Base-by-base conservation (phyloP, 2,113 vertebrate species). In the Aphelocoma coerulescens region DNA sequence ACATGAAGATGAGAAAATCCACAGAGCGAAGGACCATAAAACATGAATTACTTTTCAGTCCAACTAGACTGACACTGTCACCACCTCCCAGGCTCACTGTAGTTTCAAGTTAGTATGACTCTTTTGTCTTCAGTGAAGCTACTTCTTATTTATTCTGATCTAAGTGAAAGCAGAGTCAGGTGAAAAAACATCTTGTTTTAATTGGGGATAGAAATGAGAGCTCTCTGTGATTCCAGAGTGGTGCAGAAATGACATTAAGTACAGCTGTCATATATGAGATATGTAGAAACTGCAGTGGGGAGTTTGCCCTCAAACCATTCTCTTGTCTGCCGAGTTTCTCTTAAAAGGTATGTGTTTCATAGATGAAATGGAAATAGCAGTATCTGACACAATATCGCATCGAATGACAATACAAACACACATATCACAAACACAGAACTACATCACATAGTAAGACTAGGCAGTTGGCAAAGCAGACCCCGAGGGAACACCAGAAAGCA, bases 381-480 rank as follows among this genome's bases (percentile, higher is more conserved):
- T 78, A 94, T 93, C 93, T 92, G 92, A 96, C 89, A 95, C 88
- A 89, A 51, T 55, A 96, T 68, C 2, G 1, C 88, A 89, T 76
- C 9, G 5, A 91, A 72, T 96, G 91, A 96, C 94, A 97, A 96
- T 85, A 94, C 93, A 96, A 96, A 96, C 88, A 96, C 80, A 93
- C 69, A 22, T 35, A 92, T 91, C 92, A 92, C 73, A 94, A 94
- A 92, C 65, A 89, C 79, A 81, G 65, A 94, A 49, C 73, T 85
- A 85, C 67, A 96, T 75, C 77, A 87, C 80, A 76, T 6, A 69
- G 57, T 35, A 66, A 66, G 77, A 75, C 49, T 49, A 92, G 91
- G 93, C 88, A 94, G 88, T 13, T 95, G 95, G 93, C 95, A 96
- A 94, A 93, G 86, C 66, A 85, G 94, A 78, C 80, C 96, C 91